phyloP scores from a whole-genome alignment of 2,797 vertebrate species.

The Distichodus sexfasciatus region DNA sequence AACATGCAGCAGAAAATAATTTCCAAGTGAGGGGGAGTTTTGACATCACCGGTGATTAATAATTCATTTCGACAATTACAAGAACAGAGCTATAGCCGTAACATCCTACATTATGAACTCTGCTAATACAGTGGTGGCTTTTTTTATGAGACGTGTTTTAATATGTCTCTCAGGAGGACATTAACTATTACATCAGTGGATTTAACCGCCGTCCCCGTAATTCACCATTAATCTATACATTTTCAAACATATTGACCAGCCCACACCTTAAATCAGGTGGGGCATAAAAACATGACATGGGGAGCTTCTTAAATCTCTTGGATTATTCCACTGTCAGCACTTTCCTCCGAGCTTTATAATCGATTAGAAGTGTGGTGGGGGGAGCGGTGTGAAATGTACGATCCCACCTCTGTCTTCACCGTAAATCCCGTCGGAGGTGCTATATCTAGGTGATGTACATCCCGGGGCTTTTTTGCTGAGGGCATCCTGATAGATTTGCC shows the following conservation, averaged over 20 bases:
- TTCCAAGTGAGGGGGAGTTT: not conserved
- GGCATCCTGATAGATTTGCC: conserved; percentile 38
- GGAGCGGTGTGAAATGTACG: conserved; percentile 46
- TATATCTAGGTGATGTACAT: conserved; percentile 54
- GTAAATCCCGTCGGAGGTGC: conserved; percentile 50
- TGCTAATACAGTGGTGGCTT: not conserved
- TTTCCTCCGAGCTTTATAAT: conserved; percentile 43
- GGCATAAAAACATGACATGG: conserved; percentile 50
- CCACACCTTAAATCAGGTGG: conserved; percentile 38
- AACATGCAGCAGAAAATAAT: no score
- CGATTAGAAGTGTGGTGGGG: conserved; percentile 49
- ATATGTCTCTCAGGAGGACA: not conserved
- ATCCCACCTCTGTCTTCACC: conserved; percentile 21
- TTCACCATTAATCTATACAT: conserved; percentile 40
- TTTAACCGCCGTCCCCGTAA: conserved; percentile 28
- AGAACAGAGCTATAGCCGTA: not conserved
- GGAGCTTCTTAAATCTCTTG: conserved; percentile 46
- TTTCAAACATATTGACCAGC: conserved; percentile 23
- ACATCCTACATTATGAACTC: not conserved
- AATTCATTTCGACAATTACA: not conserved
- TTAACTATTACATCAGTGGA: not conserved
- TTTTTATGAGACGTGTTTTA: not conserved
- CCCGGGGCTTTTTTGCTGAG: conserved; percentile 16
- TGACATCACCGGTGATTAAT: not conserved
- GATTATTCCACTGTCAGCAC: conserved; percentile 50